phyloP scores from a whole-genome alignment of 1,140 invertebrate species.

The Reticulitermes speratus region DNA sequence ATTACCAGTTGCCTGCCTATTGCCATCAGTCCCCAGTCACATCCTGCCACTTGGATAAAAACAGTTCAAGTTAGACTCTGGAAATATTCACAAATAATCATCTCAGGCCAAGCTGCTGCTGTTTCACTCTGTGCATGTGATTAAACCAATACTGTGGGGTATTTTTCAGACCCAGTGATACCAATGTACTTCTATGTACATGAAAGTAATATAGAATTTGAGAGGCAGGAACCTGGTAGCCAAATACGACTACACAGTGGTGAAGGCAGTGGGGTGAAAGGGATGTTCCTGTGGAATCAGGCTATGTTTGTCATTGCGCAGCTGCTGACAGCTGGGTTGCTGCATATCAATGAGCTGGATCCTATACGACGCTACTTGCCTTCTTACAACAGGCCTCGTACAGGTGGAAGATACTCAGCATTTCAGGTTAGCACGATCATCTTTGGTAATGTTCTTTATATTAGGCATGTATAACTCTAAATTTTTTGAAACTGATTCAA shows the following conservation, averaged over 20 bases:
- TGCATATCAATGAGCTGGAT: conserved; percentile 95
- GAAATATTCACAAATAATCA: no score
- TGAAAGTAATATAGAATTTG: conserved; percentile 72
- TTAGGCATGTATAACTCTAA: no score
- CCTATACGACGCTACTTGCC: conserved; percentile 93
- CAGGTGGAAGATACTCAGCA: conserved; percentile 89
- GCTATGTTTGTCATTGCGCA: conserved; percentile 92
- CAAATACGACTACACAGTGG: conserved; percentile 61
- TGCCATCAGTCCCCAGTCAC: no score
- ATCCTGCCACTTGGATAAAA: no score
- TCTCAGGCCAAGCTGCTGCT: no score
- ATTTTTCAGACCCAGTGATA: conserved; percentile 69
- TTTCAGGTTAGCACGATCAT: conserved; percentile 75
- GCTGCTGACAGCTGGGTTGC: conserved; percentile 80
- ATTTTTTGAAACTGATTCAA: no score
- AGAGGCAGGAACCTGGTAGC: conserved; percentile 70
- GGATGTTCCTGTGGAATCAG: conserved; percentile 84
- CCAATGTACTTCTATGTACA: conserved; percentile 91
- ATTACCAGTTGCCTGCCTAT: no score
- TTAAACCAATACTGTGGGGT: neutral
- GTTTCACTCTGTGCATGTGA: no score
- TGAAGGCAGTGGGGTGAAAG: conserved; percentile 51
- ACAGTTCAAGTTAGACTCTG: no score
- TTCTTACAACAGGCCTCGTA: conserved; percentile 89
- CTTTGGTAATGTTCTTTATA: neutral